A percentile compares a stretch with the other conserved stretches of the same genome.
These are phyloP conservation scores for Eulacestoma nigropectus DNA, from an alignment of 2,113 vertebrate genomes.

Conservation along the genomic window DNA sequence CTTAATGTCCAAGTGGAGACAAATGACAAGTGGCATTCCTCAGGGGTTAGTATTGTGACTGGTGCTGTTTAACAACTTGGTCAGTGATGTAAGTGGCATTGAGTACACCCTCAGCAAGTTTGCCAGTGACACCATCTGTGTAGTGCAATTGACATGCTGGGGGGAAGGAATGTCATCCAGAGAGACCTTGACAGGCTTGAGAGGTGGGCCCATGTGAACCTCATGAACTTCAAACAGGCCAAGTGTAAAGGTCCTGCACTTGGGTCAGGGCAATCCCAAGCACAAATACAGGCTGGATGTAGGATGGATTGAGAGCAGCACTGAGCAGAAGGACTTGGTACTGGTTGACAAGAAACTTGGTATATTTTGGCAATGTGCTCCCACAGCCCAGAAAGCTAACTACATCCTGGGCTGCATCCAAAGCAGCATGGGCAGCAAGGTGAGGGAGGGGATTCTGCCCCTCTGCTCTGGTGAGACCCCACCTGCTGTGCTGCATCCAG, in stretches of 20 bases:
- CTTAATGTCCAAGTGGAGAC: background rate
- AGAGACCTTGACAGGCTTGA: background rate
- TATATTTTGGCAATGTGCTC: background rate
- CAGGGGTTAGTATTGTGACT: background rate
- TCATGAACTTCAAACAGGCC: background rate
- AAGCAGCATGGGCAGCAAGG: background rate
- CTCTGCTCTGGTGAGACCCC: background rate
- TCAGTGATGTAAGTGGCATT: background rate
- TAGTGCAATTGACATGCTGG: rapidly evolving
- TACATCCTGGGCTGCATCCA: background rate
- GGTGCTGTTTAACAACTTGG: background rate
- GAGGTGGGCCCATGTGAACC: background rate
- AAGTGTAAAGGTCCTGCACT: background rate
- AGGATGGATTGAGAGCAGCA: background rate
- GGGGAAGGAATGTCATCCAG: background rate
- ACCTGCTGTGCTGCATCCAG: background rate
- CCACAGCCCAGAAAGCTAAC: background rate
- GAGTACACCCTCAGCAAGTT: background rate
- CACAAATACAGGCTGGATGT: background rate
- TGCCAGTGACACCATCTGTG: background rate
- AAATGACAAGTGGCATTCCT: background rate
- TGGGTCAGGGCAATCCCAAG: background rate
- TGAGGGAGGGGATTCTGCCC: background rate
- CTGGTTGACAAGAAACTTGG: background rate
- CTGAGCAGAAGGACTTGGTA: background rate